These are phyloP conservation scores for Coracopsis vasa DNA, from an alignment of 2,113 vertebrate genomes.

Conservation along the genomic window DNA sequence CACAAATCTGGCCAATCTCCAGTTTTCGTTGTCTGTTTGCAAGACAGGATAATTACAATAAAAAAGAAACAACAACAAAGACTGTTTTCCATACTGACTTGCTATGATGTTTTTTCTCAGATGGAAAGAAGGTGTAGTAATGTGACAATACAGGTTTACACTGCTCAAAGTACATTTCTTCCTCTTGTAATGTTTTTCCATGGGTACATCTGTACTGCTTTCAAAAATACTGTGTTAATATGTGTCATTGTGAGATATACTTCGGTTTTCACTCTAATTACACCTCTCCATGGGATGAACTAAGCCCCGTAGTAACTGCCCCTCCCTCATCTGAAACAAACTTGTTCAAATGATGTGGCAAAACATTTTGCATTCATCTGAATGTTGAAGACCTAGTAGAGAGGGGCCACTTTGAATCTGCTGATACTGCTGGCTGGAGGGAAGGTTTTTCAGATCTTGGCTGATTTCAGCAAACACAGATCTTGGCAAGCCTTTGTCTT, in stretches of 20 bases:
- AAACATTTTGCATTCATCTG: background rate
- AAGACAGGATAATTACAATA: background rate
- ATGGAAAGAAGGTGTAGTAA: background rate
- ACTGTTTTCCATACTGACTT: background rate
- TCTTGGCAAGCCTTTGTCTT: background rate
- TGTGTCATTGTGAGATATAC: background rate
- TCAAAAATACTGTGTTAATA: background rate
- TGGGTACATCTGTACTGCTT: background rate
- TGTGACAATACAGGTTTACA: background rate
- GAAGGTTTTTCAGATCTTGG: background rate
- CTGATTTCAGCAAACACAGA: background rate
- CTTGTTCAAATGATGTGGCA: background rate
- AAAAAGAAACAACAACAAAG: background rate
- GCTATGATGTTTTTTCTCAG: background rate
- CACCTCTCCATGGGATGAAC: background rate
- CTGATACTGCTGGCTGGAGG: background rate
- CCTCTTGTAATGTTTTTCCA: background rate
- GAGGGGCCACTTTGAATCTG: background rate
- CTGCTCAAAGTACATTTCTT: background rate
- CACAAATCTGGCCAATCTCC: background rate
- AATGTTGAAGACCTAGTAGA: background rate
- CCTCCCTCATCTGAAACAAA: background rate
- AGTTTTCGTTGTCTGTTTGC: background rate
- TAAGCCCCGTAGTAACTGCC: background rate
- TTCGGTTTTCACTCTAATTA: background rate